A percentile compares a stretch with the other conserved stretches of the same genome.
Conservation (phyloP, 2,888 invertebrate genomes). For the Ashinkailepas kermadecensis region DNA sequence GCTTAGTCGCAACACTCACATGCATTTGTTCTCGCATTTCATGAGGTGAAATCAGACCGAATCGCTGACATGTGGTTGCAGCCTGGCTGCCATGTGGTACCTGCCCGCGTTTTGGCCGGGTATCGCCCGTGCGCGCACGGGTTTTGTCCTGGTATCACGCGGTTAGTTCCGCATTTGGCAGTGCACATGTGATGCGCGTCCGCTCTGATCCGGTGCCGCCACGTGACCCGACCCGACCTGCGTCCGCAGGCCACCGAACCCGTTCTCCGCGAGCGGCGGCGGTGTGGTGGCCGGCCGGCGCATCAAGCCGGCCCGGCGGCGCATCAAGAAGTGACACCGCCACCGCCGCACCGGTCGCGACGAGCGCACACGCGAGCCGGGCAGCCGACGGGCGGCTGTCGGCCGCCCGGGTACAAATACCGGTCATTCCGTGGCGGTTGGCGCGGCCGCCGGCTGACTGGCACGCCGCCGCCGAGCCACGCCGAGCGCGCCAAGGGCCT, state of each 20-base stretch:
- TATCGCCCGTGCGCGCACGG: no score
- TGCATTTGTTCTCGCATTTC: no score
- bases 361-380: background rate
- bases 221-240: background rate
- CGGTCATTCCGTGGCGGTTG: background rate
- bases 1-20: no score
- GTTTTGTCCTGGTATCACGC: no score
- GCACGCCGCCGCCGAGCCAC: background rate
- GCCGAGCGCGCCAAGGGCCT: constrained; percentile 4
- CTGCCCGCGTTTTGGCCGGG: no score
- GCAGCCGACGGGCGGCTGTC: background rate
- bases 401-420: background rate
- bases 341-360: background rate
- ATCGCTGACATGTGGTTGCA: no score
- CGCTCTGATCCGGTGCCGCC: no score
- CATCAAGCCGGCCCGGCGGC: background rate
- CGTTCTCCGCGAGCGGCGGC: background rate
- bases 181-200: no score
- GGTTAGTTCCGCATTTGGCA: no score
- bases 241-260: background rate
- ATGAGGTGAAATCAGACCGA: no score
- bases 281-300: background rate
- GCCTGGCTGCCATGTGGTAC: no score
- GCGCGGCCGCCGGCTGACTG: background rate
- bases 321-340: constrained; percentile 2